Evolutionary conservation across 2,888 invertebrate species (phyloP).

Genomic region (Melinopterus prodromus): DNA sequence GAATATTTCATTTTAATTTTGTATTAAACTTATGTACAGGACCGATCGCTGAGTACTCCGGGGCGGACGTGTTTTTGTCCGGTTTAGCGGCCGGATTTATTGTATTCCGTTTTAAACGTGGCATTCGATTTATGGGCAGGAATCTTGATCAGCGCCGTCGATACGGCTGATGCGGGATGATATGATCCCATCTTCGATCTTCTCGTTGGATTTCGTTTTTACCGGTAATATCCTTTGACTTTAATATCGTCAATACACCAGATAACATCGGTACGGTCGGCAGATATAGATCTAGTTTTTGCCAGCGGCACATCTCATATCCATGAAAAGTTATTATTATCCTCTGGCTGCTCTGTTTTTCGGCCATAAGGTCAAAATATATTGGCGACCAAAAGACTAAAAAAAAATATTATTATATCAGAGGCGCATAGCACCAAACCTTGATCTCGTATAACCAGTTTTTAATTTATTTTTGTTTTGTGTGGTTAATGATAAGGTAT

Average conservation of each 20-base stretch:
- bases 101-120: slow-evolving; percentile 4
- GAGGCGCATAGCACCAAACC: neutral
- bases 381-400: neutral
- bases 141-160: neutral
- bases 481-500: neutral
- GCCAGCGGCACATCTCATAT: neutral
- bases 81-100: neutral
- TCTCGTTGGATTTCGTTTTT: neutral
- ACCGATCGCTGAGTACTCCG: neutral
- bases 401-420: neutral
- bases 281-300: neutral
- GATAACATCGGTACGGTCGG: neutral
- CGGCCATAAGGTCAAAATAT: neutral
- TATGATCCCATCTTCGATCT: neutral
- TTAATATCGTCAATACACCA: neutral
- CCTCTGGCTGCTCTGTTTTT: neutral
- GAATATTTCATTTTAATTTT: neutral
- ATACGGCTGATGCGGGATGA: neutral
- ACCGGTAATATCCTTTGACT: neutral
- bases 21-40: neutral
- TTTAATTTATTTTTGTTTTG: neutral
- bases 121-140: neutral
- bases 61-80: neutral
- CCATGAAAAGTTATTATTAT: neutral
- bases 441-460: neutral